Evolutionary conservation across 2,797 vertebrate genomes (phyloP).

Genomic region (Lepus oiostolus): DNA sequence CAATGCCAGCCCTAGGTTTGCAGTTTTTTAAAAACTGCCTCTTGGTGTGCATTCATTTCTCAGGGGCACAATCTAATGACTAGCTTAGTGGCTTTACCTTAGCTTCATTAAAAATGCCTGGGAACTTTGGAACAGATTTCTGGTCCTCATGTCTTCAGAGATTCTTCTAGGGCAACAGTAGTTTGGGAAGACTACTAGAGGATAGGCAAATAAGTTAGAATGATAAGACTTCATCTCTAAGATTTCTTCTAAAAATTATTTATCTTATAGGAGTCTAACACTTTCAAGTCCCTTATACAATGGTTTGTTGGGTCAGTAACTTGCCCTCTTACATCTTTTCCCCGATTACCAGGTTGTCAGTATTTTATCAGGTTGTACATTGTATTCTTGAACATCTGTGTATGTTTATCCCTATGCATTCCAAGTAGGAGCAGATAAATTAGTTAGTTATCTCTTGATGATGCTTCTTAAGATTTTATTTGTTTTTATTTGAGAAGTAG

Average conservation of each 20-base stretch:
- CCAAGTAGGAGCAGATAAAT: conserved; percentile 38
- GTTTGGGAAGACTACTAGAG: neutral
- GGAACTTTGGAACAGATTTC: neutral
- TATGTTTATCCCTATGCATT: neutral
- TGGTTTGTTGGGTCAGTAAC: neutral
- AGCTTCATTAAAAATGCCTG: neutral
- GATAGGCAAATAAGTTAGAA: conserved; percentile 14
- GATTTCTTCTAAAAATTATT: neutral
- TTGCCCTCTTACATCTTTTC: neutral
- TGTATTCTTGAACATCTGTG: conserved; percentile 44
- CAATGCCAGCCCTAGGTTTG: too few relatives aligned
- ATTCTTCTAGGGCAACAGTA: neutral
- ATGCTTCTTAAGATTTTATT: neutral
- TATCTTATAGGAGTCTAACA: neutral
- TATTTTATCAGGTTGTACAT: conserved; percentile 46
- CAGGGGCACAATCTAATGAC: neutral
- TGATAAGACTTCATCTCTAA: neutral
- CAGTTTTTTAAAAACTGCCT: neutral
- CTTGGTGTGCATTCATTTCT: conserved; percentile 7
- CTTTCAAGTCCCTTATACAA: neutral
- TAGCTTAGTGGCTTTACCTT: conserved; percentile 9
- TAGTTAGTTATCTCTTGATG: neutral
- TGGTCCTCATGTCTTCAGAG: neutral
- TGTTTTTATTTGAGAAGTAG: neutral
- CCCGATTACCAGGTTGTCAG: conserved; percentile 9